Evolutionary conservation across 2,797 vertebrate species (phyloP), one percentile per base, ranked within the genome.

Genomic region (Esox lucius): DNA sequence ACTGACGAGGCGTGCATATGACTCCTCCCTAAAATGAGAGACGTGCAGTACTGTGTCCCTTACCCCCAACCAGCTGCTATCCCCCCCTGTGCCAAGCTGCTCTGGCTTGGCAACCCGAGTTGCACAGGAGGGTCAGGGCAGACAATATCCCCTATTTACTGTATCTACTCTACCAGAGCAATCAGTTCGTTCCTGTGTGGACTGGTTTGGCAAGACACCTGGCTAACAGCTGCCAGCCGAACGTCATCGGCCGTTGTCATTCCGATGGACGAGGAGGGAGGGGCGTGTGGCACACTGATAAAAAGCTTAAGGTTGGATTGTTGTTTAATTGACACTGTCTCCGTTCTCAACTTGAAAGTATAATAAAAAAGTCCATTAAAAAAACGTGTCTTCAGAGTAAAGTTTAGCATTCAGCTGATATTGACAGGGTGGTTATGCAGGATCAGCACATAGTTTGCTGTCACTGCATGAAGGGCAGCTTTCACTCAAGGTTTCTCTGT

Each of bases 81-180:
- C 28, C 64, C 64, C 42, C 31, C 26, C 61, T 13, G 61, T 64
- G 24, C 61, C 61, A 64, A 64, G 61, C 61, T 62, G n/a, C 59
- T 24, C 22, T 26, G 24, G 9, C 59, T 24, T 62, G 59, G 11
- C n/a, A 62, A 26, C 13, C 13, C 4, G 22, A 33, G 5, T 31
- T 28, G 62, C 28, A 31, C 16, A 66, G 26, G 24, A 35, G 31
- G 22, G 22, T 61, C 64, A 66, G 31, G 64, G 28, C 13, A 31
- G 64, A 66, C 64, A 33, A 66, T 66, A 28, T 66, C 31, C 64
- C 16, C 31, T 4, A 46, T 46, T 13, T 46, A 13, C 42, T 46
- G 42, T 46, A 46, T 46, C 64, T 66, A 24, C 42, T 61, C 56
- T 24, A 61, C 56, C 56, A 61, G 56, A 24, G 31, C 64, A 8